Evolutionary conservation across 1,140 invertebrate species (phyloP).

Genomic region (Cryptotermes secundus): DNA sequence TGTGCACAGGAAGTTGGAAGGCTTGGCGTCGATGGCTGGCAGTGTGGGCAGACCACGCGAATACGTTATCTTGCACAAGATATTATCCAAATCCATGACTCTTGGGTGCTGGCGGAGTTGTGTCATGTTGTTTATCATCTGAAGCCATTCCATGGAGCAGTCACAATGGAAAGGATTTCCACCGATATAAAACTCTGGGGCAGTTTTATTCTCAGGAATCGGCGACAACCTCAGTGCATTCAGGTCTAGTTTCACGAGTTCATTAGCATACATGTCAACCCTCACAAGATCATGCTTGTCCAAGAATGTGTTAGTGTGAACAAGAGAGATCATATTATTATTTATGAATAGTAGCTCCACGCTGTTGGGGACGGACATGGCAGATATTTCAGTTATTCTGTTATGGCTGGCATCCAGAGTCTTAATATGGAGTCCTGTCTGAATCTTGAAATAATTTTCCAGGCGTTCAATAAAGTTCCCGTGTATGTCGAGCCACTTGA

Average conservation of each 20-base stretch:
- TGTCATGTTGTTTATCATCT: slow-evolving; percentile 81
- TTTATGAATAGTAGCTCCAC: slow-evolving; percentile 86
- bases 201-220: slow-evolving; percentile 63
- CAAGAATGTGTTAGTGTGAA: slow-evolving; percentile 81
- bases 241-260: slow-evolving; percentile 76
- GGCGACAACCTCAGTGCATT: slow-evolving; percentile 74
- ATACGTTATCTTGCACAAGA: slow-evolving; percentile 80
- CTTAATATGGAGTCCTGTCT: slow-evolving; percentile 70
- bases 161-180: slow-evolving; percentile 90
- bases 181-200: slow-evolving; percentile 85
- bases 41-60: slow-evolving; percentile 66
- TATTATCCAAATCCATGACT: slow-evolving; percentile 83
- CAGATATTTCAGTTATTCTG: slow-evolving; percentile 73
- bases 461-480: slow-evolving; percentile 83
- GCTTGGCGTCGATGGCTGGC: slow-evolving; percentile 57
- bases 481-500: slow-evolving; percentile 89
- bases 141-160: slow-evolving; percentile 90
- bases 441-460: slow-evolving; percentile 82
- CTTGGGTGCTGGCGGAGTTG: slow-evolving; percentile 76
- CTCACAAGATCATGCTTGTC: slow-evolving; percentile 80
- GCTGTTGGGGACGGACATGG: slow-evolving; percentile 83
- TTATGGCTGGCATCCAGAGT: slow-evolving; percentile 87
- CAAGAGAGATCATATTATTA: slow-evolving; percentile 79
- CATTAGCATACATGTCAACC: slow-evolving; percentile 87
- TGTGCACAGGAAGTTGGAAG: slow-evolving; percentile 83